Base-by-base conservation (phyloP, 2,888 invertebrate species). In the Pelosia muscerda region DNA sequence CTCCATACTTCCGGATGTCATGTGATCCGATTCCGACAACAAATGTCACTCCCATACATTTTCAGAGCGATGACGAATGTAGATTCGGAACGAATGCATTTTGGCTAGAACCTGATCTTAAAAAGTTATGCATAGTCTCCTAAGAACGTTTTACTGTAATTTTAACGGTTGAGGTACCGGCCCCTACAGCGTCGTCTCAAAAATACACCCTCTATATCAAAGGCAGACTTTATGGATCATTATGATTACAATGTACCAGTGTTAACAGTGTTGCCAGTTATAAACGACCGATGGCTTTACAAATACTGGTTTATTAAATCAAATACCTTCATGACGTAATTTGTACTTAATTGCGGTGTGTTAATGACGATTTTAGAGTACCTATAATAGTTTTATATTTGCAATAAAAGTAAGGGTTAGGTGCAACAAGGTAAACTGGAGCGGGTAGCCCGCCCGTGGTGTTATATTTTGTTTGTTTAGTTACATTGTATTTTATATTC, bases 241-340 rank as follows among this genome's bases (percentile, higher is more conserved):
- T 70, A 70, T 60, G 25, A 65, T 59, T 54, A 67, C 69, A 49
- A 55, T 59, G 68, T 69, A 64, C 19, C n/a, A 49, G 26, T n/a
- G 6, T 11, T 54, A 67, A 80, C 78, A 71, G 53, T 71, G 73
- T 73, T 62, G 62, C 66, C 10, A 26, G 63, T 67, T 57, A 72
- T 78, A 78, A 78, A 78, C 28, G 26, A 13, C 60, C 58, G 66
- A 77, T 31, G 22, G 31, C 69, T 61, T 71, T 65, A 65, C 71
- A 76, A 82, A 79, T 79, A 80, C 72, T 78, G 74, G 69, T 73
- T 81, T 83, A 78, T 81, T 78, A 80, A 76, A 80, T 74, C 71
- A 76, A 73, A 78, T 78, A 75, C 65, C 38, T 69, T 71, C 67
- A 73, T 72, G 65, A 70, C 59, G 68, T 80, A 75, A 74, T 77